Conservation (phyloP, 2,888 invertebrate species). For the Anorthoa munda region DNA sequence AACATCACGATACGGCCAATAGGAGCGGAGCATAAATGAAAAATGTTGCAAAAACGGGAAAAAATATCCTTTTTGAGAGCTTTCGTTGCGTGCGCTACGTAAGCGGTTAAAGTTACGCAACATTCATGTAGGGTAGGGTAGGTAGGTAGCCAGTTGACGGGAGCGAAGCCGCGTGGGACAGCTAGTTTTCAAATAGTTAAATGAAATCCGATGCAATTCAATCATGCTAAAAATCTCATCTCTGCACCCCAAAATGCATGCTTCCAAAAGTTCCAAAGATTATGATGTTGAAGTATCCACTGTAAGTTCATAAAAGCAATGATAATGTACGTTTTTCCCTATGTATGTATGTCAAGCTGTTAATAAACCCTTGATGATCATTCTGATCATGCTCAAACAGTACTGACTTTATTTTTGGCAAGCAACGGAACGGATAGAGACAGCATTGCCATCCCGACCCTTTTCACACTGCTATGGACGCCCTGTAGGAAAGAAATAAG, state of each 20-base stretch:
- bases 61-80: too few species aligned
- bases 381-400: slow-evolving; percentile 43
- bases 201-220: background rate
- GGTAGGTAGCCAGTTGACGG: too few species aligned
- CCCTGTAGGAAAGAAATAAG: slow-evolving; percentile 77
- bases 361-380: slow-evolving; percentile 35
- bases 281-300: background rate
- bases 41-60: too few species aligned
- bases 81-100: too few species aligned
- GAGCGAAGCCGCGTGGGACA: too few species aligned
- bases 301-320: slow-evolving; percentile 17
- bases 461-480: slow-evolving; percentile 83
- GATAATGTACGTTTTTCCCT: background rate
- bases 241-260: slow-evolving; percentile 25
- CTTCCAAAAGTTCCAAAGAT: slow-evolving; percentile 3
- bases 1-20: too few species aligned
- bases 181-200: too few species aligned
- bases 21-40: too few species aligned
- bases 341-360: slow-evolving; percentile 30
- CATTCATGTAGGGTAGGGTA: too few species aligned
- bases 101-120: too few species aligned
- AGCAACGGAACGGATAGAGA: slow-evolving; percentile 82
- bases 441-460: slow-evolving; percentile 86
- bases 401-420: slow-evolving; percentile 87
- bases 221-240: slow-evolving; percentile 24